phyloP scores from a whole-genome alignment of 2,888 invertebrate species.

The Linnaemya vulpina region DNA sequence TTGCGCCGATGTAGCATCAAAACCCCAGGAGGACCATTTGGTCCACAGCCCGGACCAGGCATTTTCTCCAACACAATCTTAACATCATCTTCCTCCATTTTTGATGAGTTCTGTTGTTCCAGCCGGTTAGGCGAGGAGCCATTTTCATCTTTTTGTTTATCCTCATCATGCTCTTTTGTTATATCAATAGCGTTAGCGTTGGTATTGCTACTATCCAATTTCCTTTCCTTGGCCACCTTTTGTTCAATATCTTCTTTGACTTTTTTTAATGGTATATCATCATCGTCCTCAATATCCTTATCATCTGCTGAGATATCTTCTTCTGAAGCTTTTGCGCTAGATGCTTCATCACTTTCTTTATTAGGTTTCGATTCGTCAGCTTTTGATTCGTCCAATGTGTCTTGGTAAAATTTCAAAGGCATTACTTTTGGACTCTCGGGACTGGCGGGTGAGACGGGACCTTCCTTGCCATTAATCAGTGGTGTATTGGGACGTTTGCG shows the following conservation, averaged over 20 bases:
- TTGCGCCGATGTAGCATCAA: constrained; percentile 88
- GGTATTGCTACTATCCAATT: constrained; percentile 59
- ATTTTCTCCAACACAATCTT: constrained; percentile 77
- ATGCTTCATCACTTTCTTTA: constrained; percentile 75
- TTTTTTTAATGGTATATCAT: constrained; percentile 82
- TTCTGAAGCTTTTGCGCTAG: constrained; percentile 70
- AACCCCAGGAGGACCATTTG: constrained; percentile 89
- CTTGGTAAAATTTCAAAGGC: constrained; percentile 94
- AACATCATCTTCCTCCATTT: constrained; percentile 74
- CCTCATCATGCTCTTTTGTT: constrained; percentile 61
- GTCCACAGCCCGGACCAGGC: constrained; percentile 83
- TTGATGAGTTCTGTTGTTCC: constrained; percentile 8
- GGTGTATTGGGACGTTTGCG: constrained; percentile 89
- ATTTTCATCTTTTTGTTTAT: constrained; percentile 59
- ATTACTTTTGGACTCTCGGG: constrained; percentile 83
- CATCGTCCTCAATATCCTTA: constrained; percentile 79
- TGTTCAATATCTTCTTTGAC: constrained; percentile 83
- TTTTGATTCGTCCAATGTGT: constrained; percentile 88
- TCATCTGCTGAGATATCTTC: constrained; percentile 51
- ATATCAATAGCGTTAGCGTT: constrained; percentile 24
- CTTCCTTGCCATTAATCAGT: constrained; percentile 85
- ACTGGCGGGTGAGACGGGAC: constrained; percentile 84
- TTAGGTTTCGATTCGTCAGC: constrained; percentile 77
- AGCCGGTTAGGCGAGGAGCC: background rate
- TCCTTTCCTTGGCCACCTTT: constrained; percentile 79